Conservation (phyloP, 2,113 vertebrate species). For the Campylorhamphus procurvoides region DNA sequence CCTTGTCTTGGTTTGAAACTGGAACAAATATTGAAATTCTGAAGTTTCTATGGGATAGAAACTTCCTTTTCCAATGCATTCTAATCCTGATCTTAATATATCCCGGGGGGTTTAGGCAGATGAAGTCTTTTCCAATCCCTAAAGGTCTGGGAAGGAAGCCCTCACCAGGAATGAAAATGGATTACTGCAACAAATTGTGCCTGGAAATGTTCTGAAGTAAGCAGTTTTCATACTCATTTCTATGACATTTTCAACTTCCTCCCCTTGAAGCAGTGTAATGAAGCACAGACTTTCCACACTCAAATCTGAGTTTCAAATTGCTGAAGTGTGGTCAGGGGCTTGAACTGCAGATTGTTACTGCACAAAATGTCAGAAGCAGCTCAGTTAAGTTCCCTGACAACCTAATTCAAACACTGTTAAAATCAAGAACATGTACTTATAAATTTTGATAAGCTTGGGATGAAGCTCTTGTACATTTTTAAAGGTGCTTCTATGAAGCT, state of each 20-base stretch:
- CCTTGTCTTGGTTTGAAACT: neutral
- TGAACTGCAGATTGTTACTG: neutral
- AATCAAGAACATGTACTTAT: neutral
- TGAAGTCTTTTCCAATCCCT: neutral
- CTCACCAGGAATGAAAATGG: neutral
- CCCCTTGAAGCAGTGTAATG: neutral
- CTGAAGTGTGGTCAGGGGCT: neutral
- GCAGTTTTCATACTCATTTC: constrained; percentile 22
- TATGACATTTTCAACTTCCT: neutral
- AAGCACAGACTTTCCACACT: constrained; percentile 17
- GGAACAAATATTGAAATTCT: neutral
- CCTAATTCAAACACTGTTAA: neutral
- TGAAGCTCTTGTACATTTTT: neutral
- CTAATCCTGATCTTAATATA: neutral
- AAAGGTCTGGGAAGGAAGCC: neutral
- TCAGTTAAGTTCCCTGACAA: neutral
- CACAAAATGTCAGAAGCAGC: neutral
- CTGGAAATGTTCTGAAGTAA: constrained; percentile 34
- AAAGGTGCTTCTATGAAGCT: neutral
- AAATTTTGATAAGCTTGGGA: neutral
- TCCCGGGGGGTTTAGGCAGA: neutral
- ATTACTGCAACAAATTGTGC: neutral
- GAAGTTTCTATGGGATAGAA: neutral
- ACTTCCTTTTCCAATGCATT: neutral
- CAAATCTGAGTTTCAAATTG: constrained; percentile 21